phyloP scores from a whole-genome alignment of 2,113 vertebrate genomes.

The Rhinogobius similis region DNA sequence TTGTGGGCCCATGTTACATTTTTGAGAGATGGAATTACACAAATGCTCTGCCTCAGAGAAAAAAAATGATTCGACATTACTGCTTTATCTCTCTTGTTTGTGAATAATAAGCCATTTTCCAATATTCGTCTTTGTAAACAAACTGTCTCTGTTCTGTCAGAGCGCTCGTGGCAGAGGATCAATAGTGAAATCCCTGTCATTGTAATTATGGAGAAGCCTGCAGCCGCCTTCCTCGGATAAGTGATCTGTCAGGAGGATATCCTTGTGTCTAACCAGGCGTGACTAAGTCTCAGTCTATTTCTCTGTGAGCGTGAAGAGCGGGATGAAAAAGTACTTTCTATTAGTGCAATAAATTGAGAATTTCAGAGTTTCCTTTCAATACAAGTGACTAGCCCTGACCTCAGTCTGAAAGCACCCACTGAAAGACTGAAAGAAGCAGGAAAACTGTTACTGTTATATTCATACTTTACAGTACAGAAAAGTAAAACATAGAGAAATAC shows the following conservation, averaged over 20 bases:
- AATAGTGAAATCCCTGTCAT: constrained; percentile 38
- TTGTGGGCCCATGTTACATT: constrained; percentile 5
- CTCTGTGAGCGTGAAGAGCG: constrained; percentile 34
- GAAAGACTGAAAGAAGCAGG: too few relatives aligned
- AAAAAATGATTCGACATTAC: background rate
- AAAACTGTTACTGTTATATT: too few relatives aligned
- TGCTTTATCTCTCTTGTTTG: background rate
- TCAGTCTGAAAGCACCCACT: background rate
- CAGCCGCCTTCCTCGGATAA: constrained; percentile 37
- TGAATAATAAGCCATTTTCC: constrained; percentile 12
- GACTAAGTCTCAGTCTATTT: constrained; percentile 47
- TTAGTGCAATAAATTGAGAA: constrained; percentile 51
- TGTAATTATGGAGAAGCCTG: constrained; percentile 20
- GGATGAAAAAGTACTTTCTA: constrained; percentile 12
- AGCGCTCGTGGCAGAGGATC: constrained; percentile 29
- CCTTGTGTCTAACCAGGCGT: constrained; percentile 45
- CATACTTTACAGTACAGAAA: too few relatives aligned
- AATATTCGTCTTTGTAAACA: constrained; percentile 14
- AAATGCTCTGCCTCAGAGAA: background rate
- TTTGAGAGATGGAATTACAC: background rate
- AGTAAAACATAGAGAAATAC: too few relatives aligned
- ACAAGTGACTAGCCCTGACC: constrained; percentile 40
- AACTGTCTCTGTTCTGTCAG: constrained; percentile 25
- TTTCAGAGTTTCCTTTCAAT: constrained; percentile 41
- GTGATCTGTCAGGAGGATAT: constrained; percentile 45